Conservation (phyloP, 2,113 vertebrate genomes). For the Thamnaconus septentrionalis region DNA sequence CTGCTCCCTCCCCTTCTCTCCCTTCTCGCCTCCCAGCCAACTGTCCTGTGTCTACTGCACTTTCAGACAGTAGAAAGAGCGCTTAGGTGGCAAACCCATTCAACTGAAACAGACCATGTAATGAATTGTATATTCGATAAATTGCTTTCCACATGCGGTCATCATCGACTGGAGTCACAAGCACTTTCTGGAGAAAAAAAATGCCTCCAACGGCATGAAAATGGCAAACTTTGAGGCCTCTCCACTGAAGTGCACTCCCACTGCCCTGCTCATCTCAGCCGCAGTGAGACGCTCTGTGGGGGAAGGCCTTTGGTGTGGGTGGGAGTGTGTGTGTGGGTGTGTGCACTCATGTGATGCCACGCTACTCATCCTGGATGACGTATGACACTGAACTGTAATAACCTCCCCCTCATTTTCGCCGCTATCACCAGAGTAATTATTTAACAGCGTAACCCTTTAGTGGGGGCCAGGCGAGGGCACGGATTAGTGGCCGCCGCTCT, state of each 20-base stretch:
- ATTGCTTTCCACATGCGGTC: constrained; percentile 33
- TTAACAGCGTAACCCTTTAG: constrained; percentile 25
- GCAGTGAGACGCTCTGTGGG: not conserved
- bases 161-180: constrained; percentile 11
- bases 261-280: too few relatives aligned
- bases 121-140: constrained; percentile 46
- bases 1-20: not conserved
- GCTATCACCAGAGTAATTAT: constrained; percentile 35
- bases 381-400: constrained; percentile 15
- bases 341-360: not conserved
- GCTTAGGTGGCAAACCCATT: constrained; percentile 15
- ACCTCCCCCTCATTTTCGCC: not conserved
- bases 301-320: not conserved
- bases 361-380: not conserved
- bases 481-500: constrained; percentile 10
- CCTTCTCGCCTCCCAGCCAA: not conserved
- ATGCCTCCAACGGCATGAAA: too few relatives aligned
- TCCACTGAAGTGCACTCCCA: not conserved
- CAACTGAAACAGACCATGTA: constrained; percentile 41
- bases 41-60: constrained; percentile 14
- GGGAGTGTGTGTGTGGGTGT: constrained; percentile 1
- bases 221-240: too few relatives aligned
- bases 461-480: not conserved
- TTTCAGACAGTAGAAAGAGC: constrained; percentile 6
- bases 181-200: not conserved